Evolutionary conservation across 2,888 invertebrate species (phyloP).

Genomic region (Empis livida): DNA sequence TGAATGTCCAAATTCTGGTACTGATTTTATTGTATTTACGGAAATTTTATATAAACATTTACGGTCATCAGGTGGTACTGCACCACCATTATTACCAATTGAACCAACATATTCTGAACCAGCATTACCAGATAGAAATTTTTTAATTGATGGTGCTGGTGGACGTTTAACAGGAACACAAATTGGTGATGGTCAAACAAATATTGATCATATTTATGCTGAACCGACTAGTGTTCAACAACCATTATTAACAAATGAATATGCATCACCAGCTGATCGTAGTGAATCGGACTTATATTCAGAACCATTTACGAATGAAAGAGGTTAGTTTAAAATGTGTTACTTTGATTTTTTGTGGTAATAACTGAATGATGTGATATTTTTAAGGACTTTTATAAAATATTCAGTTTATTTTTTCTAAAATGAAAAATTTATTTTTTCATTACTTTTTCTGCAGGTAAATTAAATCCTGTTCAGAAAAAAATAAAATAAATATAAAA

Average conservation of each 20-base stretch:
- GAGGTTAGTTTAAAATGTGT: slow-evolving; percentile 18
- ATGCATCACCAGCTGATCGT: slow-evolving; percentile 25
- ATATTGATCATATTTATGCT: slow-evolving; percentile 27
- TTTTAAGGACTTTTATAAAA: too few relatives aligned
- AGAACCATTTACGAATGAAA: slow-evolving; percentile 24
- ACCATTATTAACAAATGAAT: slow-evolving; percentile 25
- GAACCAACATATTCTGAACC: slow-evolving; percentile 26
- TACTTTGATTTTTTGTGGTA: too few relatives aligned
- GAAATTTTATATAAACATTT: slow-evolving; percentile 24
- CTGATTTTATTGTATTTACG: slow-evolving; percentile 24
- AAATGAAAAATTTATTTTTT: too few relatives aligned
- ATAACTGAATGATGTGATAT: too few relatives aligned
- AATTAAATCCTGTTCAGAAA: too few relatives aligned
- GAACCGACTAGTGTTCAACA: slow-evolving; percentile 25
- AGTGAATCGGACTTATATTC: slow-evolving; percentile 23
- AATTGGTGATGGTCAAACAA: slow-evolving; percentile 7
- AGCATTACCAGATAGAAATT: slow-evolving; percentile 10
- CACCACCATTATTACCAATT: slow-evolving; percentile 11
- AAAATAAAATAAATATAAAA: too few relatives aligned
- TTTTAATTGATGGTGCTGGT: neutral
- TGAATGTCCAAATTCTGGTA: slow-evolving; percentile 18
- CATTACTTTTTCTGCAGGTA: too few relatives aligned
- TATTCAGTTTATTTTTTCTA: too few relatives aligned
- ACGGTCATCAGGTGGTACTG: slow-evolving; percentile 10
- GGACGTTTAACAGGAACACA: slow-evolving; percentile 9